phyloP scores from a whole-genome alignment of 2,888 invertebrate genomes.

The Torymus auratus region DNA sequence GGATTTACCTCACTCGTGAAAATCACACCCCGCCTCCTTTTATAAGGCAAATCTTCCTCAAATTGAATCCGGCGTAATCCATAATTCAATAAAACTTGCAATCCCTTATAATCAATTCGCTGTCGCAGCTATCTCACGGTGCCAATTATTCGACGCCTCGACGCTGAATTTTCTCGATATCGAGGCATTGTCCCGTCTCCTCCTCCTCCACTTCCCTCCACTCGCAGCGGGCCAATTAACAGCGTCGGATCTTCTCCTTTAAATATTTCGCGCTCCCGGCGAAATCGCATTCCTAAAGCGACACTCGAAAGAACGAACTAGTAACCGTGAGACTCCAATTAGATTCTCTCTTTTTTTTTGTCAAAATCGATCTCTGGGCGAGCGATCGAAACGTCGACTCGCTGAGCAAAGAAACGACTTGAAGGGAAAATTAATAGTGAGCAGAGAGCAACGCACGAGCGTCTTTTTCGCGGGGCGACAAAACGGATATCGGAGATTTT shows the following conservation, averaged over 20 bases:
- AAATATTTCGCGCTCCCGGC: constrained; percentile 15
- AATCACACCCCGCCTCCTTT: too few relatives aligned
- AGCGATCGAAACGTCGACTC: neutral
- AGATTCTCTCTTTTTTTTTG: neutral
- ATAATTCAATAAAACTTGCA: constrained; percentile 32
- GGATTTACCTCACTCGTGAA: too few relatives aligned
- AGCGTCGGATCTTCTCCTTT: neutral
- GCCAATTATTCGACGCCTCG: constrained; percentile 13
- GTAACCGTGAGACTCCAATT: constrained; percentile 29
- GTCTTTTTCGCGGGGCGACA: constrained; percentile 19
- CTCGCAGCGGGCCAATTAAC: neutral
- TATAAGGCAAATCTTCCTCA: too few relatives aligned
- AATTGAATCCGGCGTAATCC: constrained; percentile 17
- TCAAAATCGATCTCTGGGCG: neutral
- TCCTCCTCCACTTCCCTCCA: neutral
- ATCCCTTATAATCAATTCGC: constrained; percentile 16
- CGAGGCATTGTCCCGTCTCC: neutral
- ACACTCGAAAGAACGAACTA: neutral
- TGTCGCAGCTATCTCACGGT: neutral
- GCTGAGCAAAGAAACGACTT: neutral
- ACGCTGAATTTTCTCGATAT: constrained; percentile 16
- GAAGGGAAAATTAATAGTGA: too few relatives aligned
- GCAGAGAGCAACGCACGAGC: neutral
- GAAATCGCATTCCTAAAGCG: neutral
- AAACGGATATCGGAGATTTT: constrained; percentile 50